phyloP scores from a whole-genome alignment of 2,888 invertebrate genomes.

The Eristalis arbustorum region DNA sequence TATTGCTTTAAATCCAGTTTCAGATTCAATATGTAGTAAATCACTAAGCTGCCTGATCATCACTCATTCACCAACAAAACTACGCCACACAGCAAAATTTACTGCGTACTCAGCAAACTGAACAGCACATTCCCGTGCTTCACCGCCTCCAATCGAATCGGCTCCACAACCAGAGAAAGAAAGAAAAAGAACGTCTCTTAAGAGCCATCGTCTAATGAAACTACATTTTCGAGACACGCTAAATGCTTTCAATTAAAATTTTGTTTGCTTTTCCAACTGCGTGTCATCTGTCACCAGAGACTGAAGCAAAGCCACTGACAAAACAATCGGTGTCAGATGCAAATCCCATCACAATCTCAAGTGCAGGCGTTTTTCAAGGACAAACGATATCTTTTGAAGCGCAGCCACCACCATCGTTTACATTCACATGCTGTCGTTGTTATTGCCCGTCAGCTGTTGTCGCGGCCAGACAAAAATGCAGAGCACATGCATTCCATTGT shows the following conservation, averaged over 20 bases:
- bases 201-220: not conserved
- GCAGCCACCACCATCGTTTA: not conserved
- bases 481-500: constrained; percentile 14
- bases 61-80: not conserved
- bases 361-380: not conserved
- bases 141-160: not conserved
- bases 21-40: too few relatives aligned
- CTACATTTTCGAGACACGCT: not conserved
- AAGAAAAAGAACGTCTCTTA: not conserved
- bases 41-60: not conserved
- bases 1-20: too few relatives aligned
- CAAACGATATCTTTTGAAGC: not conserved
- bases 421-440: not conserved
- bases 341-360: not conserved
- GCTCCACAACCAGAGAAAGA: not conserved
- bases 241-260: not conserved
- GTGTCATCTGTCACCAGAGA: not conserved
- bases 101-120: not conserved
- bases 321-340: not conserved
- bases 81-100: not conserved
- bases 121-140: not conserved
- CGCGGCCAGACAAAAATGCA: constrained; percentile 5
- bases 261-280: not conserved
- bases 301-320: not conserved
- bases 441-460: constrained; percentile 29